A percentile compares a stretch with the other conserved stretches of the same genome.
Evolutionary conservation across 2,113 vertebrate species (phyloP).

Genomic region (Emydura subglobosa): DNA sequence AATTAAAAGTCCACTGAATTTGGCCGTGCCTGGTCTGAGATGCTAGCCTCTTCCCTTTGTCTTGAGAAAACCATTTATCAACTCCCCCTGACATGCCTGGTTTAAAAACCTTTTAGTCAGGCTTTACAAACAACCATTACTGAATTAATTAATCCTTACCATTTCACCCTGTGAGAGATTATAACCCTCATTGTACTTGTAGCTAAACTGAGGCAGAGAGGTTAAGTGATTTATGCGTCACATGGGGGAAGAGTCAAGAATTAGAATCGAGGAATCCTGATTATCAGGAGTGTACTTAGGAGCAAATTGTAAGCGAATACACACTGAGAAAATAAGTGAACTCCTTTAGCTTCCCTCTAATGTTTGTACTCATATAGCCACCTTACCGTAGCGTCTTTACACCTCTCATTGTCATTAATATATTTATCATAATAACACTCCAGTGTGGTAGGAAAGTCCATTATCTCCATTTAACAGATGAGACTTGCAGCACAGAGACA

Average conservation of each 20-base stretch:
- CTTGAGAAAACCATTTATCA: too few species aligned
- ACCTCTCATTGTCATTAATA: fast-evolving
- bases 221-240: not conserved
- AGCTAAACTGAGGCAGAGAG: not conserved
- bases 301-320: not conserved
- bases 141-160: not conserved
- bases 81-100: too few species aligned
- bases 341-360: not conserved
- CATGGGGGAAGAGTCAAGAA: not conserved
- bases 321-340: not conserved
- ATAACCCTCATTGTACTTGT: not conserved
- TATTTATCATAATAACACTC: not conserved
- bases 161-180: not conserved
- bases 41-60: too few species aligned
- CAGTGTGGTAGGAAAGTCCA: not conserved
- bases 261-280: not conserved
- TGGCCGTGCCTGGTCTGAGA: too few species aligned
- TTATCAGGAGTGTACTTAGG: slow-evolving; percentile 1
- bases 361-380: not conserved
- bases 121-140: not conserved
- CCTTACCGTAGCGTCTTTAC: fast-evolving
- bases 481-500: not conserved
- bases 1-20: too few species aligned
- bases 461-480: fast-evolving
- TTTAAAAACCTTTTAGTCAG: too few species aligned